Conservation (phyloP, 2,113 vertebrate genomes). For the Octodon degus region DNA sequence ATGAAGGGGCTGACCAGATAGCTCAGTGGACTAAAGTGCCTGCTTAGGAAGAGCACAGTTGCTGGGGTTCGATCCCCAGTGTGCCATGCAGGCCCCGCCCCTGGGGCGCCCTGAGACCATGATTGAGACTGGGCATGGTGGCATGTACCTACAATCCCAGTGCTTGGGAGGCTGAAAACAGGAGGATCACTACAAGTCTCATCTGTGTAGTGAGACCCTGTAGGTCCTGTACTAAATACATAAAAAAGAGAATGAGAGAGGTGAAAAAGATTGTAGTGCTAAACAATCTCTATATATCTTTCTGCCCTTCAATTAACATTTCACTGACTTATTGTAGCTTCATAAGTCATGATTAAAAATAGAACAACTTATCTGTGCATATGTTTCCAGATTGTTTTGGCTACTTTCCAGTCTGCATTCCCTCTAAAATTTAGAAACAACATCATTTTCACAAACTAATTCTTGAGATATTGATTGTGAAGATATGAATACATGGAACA, state of each 20-base stretch:
- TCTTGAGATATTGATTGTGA: not conserved
- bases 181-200: too few species aligned
- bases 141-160: too few species aligned
- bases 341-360: not conserved
- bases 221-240: too few species aligned
- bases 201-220: too few species aligned
- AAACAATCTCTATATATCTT: not conserved
- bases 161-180: too few species aligned
- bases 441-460: conserved; percentile 2
- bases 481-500: not conserved
- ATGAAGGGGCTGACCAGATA: too few species aligned
- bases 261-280: not conserved
- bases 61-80: too few species aligned
- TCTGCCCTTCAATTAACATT: not conserved
- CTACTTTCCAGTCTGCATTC: not conserved
- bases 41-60: too few species aligned
- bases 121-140: too few species aligned
- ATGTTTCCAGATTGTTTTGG: not conserved
- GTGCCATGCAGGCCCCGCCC: too few species aligned
- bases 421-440: not conserved
- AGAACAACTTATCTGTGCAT: not conserved
- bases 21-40: too few species aligned
- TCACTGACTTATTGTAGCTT: not conserved
- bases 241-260: not conserved
- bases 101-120: too few species aligned